Base-by-base conservation (phyloP, 1,140 invertebrate genomes). In the Drosophila bifasciata region DNA sequence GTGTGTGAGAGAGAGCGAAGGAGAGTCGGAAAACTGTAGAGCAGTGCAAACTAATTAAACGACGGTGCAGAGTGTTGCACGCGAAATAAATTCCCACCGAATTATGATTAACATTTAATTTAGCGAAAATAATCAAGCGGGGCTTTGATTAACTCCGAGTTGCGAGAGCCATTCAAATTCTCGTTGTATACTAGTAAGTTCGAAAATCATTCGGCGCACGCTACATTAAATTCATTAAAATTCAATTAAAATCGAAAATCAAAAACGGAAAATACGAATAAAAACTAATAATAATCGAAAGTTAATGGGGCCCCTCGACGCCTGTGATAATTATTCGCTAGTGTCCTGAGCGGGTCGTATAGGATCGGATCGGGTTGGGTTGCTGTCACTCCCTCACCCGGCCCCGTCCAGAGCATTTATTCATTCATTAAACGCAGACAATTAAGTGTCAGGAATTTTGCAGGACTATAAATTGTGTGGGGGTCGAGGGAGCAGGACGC, bases 21-120 rank as follows among this genome's bases (percentile, higher is more conserved):
- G 62, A 45, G 49, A 59, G 17, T 44, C 46, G 41, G 41, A 72
- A 64, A 66, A 68, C 53, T 84, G 79, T 71, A 72, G 83, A 75
- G 58, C 77, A 81, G 83, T 78, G 81, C 88, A 86, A 86, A 86
- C 81, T 81, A 88, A 86, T 86, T 86, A 86, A 84, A 85, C 76
- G 72, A 58, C 59, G 40, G 49, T 40, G 56, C 51, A 28, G 52
- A 41, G 76, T 72, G 61, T 68, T 61, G 62, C 58, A 79, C 67
- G 67, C 69, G 32, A 66, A 66, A 81, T 86, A 81, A 88, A 68
- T 56, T 40, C 11, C 17, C 17, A 40, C 13, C 62, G 17, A 86
- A 86, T 81, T 78, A 86, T 86, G 77, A 86, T 86, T 85, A 86
- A 86, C 81, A 86, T 86, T 86, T 86, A 86, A 86, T 86, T 86